Evolutionary conservation across 2,888 invertebrate species (phyloP).

Genomic region (Nowickia ferox): DNA sequence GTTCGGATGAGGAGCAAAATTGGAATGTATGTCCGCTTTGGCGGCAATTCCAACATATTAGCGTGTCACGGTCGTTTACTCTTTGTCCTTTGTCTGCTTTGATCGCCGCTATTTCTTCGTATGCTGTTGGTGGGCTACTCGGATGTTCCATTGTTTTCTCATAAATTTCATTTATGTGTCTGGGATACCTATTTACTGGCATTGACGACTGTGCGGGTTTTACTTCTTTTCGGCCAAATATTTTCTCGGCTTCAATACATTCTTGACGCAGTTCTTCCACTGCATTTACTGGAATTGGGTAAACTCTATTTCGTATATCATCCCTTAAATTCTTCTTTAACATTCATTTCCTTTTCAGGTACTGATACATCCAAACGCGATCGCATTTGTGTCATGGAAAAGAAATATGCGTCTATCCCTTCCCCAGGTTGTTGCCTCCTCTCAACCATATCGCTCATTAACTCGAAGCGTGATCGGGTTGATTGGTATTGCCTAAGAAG

Average conservation of each 20-base stretch:
- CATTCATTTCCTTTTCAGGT: slow-evolving; percentile 4
- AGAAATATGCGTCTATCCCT: not conserved
- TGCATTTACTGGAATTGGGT: not conserved
- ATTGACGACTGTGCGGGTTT: not conserved
- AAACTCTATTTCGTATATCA: not conserved
- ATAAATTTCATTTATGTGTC: not conserved
- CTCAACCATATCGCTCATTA: slow-evolving; percentile 10
- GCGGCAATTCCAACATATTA: slow-evolving; percentile 46
- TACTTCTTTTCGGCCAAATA: not conserved
- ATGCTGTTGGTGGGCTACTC: no score
- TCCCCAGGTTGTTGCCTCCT: not conserved
- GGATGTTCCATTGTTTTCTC: not conserved
- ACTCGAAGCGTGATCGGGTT: not conserved
- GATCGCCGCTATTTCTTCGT: no score
- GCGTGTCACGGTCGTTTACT: not conserved
- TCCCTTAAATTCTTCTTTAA: not conserved
- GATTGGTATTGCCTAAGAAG: not conserved
- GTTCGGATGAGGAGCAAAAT: slow-evolving; percentile 19
- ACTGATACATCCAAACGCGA: not conserved
- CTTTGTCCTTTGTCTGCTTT: not conserved
- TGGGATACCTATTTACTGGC: not conserved
- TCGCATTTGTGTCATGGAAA: not conserved
- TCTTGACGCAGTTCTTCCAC: not conserved
- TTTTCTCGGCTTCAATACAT: not conserved
- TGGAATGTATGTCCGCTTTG: slow-evolving; percentile 30